Evolutionary conservation across 2,797 vertebrate species (phyloP).

Genomic region (Gobionotothen gibberifrons): DNA sequence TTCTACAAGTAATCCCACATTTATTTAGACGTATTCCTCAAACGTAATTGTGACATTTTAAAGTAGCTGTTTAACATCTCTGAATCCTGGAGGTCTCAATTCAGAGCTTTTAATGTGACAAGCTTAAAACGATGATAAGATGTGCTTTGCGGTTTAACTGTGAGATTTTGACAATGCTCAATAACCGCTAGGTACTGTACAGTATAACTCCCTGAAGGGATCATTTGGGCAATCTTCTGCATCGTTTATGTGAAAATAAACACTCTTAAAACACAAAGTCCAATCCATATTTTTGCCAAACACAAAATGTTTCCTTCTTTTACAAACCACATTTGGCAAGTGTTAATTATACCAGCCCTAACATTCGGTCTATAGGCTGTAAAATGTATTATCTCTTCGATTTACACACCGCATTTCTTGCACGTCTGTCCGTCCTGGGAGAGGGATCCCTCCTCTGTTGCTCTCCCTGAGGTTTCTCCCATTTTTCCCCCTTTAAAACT

Average conservation of each 20-base stretch:
- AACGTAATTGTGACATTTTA: neutral
- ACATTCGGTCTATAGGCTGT: too few species aligned
- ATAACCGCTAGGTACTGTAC: neutral
- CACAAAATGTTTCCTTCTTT: neutral
- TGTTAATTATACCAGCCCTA: slow-evolving; percentile 2
- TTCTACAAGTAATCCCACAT: neutral
- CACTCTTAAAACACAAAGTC: neutral
- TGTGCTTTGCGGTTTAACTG: neutral
- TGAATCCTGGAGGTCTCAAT: neutral
- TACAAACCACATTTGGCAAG: neutral
- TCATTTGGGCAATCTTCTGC: neutral
- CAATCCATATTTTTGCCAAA: neutral
- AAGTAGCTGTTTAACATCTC: neutral
- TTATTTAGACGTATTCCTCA: neutral
- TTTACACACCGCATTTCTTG: too few species aligned
- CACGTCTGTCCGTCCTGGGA: too few species aligned
- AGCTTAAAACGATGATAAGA: neutral
- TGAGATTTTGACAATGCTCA: neutral
- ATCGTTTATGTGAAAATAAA: neutral
- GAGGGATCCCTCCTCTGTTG: too few species aligned
- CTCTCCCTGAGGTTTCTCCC: too few species aligned
- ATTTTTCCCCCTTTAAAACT: too few species aligned
- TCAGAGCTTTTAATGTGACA: neutral
- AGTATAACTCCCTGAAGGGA: neutral
- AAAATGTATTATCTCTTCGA: too few species aligned